Conservation (phyloP, 2,113 vertebrate species). For the Vireo altiloquus region DNA sequence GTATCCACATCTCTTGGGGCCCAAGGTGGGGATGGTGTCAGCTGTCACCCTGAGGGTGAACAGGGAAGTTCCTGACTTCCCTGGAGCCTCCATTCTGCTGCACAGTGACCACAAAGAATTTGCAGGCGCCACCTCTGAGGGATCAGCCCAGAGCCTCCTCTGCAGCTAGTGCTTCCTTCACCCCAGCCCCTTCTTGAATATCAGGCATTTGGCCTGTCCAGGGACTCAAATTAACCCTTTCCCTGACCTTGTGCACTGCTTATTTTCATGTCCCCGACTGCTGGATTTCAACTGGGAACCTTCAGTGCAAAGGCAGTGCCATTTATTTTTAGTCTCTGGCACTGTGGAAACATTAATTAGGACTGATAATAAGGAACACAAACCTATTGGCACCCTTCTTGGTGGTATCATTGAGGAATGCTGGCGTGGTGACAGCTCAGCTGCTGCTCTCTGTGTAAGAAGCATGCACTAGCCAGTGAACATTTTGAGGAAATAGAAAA, state of each 20-base stretch:
- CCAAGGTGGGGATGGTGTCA: not conserved
- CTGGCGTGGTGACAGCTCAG: not conserved
- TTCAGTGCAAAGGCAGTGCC: not conserved
- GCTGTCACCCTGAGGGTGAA: not conserved
- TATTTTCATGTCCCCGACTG: not conserved
- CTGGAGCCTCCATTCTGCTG: not conserved
- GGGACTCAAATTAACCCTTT: not conserved
- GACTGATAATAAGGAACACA: not conserved
- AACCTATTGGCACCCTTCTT: not conserved
- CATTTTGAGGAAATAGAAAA: not conserved
- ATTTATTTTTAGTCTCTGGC: not conserved
- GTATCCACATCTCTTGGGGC: not conserved
- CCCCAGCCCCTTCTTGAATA: not conserved
- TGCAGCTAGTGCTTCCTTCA: not conserved
- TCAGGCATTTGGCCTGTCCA: not conserved
- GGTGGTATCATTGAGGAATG: not conserved
- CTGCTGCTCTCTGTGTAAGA: not conserved
- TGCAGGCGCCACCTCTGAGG: not conserved
- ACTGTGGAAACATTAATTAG: not conserved
- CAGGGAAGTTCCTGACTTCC: rapidly evolving
- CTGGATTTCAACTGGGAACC: not conserved
- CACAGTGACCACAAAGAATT: not conserved
- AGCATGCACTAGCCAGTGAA: not conserved
- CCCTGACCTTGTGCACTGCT: not conserved
- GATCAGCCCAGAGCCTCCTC: not conserved